Evolutionary conservation across 2,888 invertebrate genomes (phyloP), one percentile per base, ranked within the genome.

Genomic region (Nomada hirtipes): DNA sequence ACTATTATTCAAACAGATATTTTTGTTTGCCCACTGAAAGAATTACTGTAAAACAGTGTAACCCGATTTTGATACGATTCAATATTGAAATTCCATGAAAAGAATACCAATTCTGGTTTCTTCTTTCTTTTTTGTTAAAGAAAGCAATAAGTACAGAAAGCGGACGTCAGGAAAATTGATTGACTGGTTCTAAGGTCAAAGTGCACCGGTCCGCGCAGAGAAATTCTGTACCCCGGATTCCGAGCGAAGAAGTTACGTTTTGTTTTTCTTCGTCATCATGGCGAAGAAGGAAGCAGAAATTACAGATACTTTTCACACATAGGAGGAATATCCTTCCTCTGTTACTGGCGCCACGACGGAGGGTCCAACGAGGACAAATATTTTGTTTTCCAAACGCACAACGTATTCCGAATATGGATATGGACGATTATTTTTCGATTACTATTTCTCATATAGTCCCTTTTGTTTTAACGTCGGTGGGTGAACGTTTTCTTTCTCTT

Each of bases 181-280:
- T 67, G 82, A 71, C 79, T 82, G 79, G 67, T 55, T 79, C 79
- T 82, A 67, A 75, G 55, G 52, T 75, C 68, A 79, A 82, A 47
- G 61, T 70, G 68, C 57, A 72, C 74, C 75, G 82, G 82, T 57
- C 82, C 82, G 82, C 71, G 82, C 82, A 82, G 82, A 82, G 82
- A 75, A 79, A 79, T 82, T 82, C 79, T 61, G 82, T 75, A 79
- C 52, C 79, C 82, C 75, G 67, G 59, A 79, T 75, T 71, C 71
- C 71, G 53, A 75, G 71, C 61, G 79, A 63, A 65, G 67, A 71
- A 75, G 47, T 71, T 68, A 67, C 52, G 57, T 78, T 67, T 75
- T 36, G 47, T 64, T 29, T 57, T 61, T 50, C 47, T 69, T 18
- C 29, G 26, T 23, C 10, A 11, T 11, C 3, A 47, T 47, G 68